Evolutionary conservation across 2,113 vertebrate species (phyloP), one percentile per base, ranked within the genome.

Genomic region (Syngnathus floridae): DNA sequence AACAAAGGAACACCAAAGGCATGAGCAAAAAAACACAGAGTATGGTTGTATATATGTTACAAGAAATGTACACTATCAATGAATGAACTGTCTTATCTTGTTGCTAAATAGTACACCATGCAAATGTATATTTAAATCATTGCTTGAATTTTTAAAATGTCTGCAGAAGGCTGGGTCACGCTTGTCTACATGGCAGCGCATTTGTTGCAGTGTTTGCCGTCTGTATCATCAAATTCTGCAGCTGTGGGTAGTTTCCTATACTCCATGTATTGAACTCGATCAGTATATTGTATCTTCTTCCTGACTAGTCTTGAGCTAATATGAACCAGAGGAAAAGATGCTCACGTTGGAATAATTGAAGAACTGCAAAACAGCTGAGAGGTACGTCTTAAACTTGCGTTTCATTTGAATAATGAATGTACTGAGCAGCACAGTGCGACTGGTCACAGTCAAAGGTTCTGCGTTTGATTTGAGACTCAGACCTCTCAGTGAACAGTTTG

Each of bases 1-100:
- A 92, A 90, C 82, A 98, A 99, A 86, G 88, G 91, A 16, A 91
- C 94, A 71, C 88, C 93, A 36, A 99, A 97, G 91, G 95, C 94
- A 84, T 98, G 92, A 95, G 81, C 40, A 37, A 70, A 70, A 70
- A 72, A 70, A 72, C 61, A 21, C 63, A 65, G 62, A 69, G 77
- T 79, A 73, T 69, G 75, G 72, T 66, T 83, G 73, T 87, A 81
- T 84, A 85, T 86, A 77, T 81, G 76, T 87, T 81, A 84, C 7
- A 63, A 81, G 62, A 73, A 77, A 80, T 76, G 74, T 82, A 86
- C 71, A 80, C 48, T 70, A 69, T 78, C 65, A 82, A 77, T 81
- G 68, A 68, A 62, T 69, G 78, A 79, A 85, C 82, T 87, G 84
- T 86, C 90, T 88, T 88, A 82, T 85, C 77, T 83, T 86, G 78